These are phyloP conservation scores for Cairina moschata DNA, from an alignment of 2,113 vertebrate species.

Conservation along the genomic window DNA sequence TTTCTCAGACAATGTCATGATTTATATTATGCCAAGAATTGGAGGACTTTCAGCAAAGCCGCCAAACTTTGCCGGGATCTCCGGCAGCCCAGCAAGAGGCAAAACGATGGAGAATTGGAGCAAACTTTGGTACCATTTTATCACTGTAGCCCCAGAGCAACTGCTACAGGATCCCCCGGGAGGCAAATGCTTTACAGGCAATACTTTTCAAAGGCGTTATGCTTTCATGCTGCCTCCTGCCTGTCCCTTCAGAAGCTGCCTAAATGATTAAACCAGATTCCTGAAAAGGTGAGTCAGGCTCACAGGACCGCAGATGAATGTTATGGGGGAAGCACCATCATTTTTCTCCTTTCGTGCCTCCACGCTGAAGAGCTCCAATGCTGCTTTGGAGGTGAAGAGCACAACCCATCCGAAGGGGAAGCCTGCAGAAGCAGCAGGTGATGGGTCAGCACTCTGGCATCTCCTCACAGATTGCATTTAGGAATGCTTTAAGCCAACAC, in stretches of 20 bases:
- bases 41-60: neutral
- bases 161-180: neutral
- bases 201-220: neutral
- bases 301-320: neutral
- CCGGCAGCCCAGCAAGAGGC: neutral
- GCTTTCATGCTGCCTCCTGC: neutral
- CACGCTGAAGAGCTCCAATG: fast-evolving
- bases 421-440: neutral
- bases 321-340: neutral
- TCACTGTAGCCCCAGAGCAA: neutral
- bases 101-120: neutral
- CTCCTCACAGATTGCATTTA: neutral
- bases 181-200: neutral
- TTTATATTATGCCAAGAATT: neutral
- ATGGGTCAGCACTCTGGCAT: constrained; percentile 33
- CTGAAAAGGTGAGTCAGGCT: neutral
- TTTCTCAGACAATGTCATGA: fast-evolving
- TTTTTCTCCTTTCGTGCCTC: neutral
- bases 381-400: neutral
- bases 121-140: neutral
- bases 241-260: neutral
- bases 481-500: constrained; percentile 39
- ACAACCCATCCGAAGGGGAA: neutral
- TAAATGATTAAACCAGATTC: neutral
- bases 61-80: neutral